phyloP scores from a whole-genome alignment of 1,140 invertebrate species.

The Drosophila guanche region DNA sequence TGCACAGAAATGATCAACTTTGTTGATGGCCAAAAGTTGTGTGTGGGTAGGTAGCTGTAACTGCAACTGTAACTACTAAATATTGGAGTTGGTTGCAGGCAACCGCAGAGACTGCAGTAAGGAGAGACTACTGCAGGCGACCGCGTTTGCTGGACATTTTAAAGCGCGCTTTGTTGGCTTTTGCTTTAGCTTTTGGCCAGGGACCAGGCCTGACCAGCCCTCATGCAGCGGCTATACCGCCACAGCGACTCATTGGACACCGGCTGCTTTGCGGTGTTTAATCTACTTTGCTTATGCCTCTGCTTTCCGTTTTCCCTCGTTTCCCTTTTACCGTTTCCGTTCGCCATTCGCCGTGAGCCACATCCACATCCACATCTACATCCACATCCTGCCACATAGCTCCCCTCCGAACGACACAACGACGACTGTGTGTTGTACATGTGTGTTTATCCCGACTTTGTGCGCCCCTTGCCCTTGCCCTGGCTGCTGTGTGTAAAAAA shows the following conservation, averaged over 20 bases:
- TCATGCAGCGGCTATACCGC: slow-evolving; percentile 27
- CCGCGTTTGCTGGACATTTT: slow-evolving; percentile 61
- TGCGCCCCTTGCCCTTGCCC: slow-evolving; percentile 37
- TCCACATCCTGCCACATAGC: neutral
- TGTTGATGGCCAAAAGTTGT: slow-evolving; percentile 8
- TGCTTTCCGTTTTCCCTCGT: slow-evolving; percentile 51
- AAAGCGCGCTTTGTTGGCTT: slow-evolving; percentile 73
- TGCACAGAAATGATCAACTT: slow-evolving; percentile 15
- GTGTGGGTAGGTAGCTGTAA: neutral
- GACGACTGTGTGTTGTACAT: slow-evolving; percentile 63
- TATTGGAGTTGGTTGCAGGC: slow-evolving; percentile 15
- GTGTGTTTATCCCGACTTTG: slow-evolving; percentile 81
- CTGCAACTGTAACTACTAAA: slow-evolving; percentile 13
- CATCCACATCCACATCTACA: slow-evolving; percentile 1
- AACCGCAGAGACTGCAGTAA: slow-evolving; percentile 16
- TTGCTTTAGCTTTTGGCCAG: slow-evolving; percentile 12
- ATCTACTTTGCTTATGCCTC: slow-evolving; percentile 78
- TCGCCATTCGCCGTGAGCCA: slow-evolving; percentile 25
- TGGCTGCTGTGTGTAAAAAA: slow-evolving; percentile 54
- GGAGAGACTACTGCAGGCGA: slow-evolving; percentile 22
- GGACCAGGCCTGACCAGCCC: no score
- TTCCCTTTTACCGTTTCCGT: slow-evolving; percentile 13
- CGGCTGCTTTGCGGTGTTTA: slow-evolving; percentile 78
- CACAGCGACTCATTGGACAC: slow-evolving; percentile 72
- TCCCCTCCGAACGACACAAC: slow-evolving; percentile 1